Evolutionary conservation across 2,113 vertebrate genomes (phyloP).

Genomic region (Oophaga pumilio): DNA sequence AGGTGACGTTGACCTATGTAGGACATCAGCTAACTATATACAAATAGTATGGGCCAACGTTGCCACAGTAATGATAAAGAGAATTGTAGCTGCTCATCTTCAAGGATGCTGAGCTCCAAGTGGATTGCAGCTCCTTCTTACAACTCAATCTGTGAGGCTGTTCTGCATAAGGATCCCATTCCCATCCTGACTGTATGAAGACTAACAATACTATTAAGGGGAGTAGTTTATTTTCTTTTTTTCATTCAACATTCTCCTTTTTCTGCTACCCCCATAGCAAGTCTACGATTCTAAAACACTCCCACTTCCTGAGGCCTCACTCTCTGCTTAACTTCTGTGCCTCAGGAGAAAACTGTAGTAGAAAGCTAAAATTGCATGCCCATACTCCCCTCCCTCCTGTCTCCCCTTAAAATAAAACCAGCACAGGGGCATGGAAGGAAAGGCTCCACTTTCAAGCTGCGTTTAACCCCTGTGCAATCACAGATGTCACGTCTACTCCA

Average conservation of each 20-base stretch:
- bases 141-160: slow-evolving; percentile 54
- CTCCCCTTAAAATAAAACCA: slow-evolving; percentile 62
- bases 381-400: slow-evolving; percentile 55
- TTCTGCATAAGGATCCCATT: slow-evolving; percentile 53
- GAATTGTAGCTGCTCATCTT: slow-evolving; percentile 58
- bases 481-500: slow-evolving; percentile 24
- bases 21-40: slow-evolving; percentile 27
- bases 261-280: slow-evolving; percentile 75
- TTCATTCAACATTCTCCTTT: slow-evolving; percentile 86
- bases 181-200: slow-evolving; percentile 62
- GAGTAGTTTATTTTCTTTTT: slow-evolving; percentile 91
- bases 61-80: slow-evolving; percentile 66
- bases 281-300: slow-evolving; percentile 76
- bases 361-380: slow-evolving; percentile 53
- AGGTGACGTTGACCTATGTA: slow-evolving; percentile 15
- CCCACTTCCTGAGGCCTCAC: slow-evolving; percentile 90
- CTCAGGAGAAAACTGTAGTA: slow-evolving; percentile 59
- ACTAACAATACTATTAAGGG: slow-evolving; percentile 69
- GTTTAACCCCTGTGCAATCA: slow-evolving; percentile 51
- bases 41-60: slow-evolving; percentile 41
- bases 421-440: slow-evolving; percentile 53
- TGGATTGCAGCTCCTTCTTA: slow-evolving; percentile 55
- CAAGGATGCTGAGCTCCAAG: slow-evolving; percentile 55
- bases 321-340: slow-evolving; percentile 63
- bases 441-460: slow-evolving; percentile 35